Evolutionary conservation across 2,797 vertebrate genomes (phyloP).

Genomic region (Tapirus indicus): DNA sequence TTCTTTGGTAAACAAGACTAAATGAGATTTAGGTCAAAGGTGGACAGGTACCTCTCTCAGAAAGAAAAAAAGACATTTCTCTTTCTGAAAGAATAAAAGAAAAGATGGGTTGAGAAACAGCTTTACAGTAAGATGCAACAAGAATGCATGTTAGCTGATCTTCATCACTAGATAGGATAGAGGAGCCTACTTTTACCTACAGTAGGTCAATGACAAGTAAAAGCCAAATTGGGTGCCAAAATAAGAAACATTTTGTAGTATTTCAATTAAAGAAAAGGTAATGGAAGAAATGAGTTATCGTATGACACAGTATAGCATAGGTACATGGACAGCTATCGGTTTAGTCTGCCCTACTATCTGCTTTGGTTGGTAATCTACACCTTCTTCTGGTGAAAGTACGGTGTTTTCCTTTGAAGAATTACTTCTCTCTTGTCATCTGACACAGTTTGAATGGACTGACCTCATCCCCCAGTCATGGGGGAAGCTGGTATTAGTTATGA

Average conservation of each 20-base stretch:
- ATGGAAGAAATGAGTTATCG: neutral
- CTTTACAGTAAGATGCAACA: neutral
- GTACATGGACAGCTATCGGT: neutral
- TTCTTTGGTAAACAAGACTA: constrained; percentile 22
- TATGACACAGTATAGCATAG: neutral
- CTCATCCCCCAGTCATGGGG: neutral
- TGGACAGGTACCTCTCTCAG: neutral
- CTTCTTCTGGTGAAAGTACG: constrained; percentile 1
- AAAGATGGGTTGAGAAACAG: neutral
- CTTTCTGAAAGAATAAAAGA: neutral
- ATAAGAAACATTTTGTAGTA: constrained; percentile 43
- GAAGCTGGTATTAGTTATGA: neutral
- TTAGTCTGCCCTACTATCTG: neutral
- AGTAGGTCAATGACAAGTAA: neutral
- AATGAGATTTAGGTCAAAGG: constrained; percentile 43
- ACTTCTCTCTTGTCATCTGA: neutral
- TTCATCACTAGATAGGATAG: neutral
- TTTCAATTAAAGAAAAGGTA: constrained; percentile 39
- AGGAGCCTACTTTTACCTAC: neutral
- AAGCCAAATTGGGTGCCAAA: constrained; percentile 29
- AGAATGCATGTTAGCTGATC: neutral
- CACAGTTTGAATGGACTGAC: neutral
- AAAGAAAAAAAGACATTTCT: neutral
- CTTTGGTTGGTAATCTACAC: neutral
- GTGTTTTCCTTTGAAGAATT: constrained; percentile 45